A percentile compares a stretch with the other conserved stretches of the same genome.
These are phyloP conservation scores for Ochropleura plecta DNA, from an alignment of 2,888 invertebrate genomes.

Conservation along the genomic window DNA sequence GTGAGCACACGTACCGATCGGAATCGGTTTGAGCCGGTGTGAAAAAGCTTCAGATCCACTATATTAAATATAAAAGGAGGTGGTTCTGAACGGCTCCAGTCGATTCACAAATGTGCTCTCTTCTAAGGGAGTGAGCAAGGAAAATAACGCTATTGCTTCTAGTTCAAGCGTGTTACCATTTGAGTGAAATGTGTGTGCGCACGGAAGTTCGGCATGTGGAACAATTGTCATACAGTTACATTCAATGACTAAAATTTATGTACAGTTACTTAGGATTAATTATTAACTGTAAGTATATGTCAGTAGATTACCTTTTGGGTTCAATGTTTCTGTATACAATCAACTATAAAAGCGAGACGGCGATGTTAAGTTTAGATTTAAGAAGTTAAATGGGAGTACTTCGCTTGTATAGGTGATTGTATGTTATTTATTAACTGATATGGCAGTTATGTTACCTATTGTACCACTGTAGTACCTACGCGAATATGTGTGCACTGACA, in stretches of 20 bases:
- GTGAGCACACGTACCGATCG: not conserved
- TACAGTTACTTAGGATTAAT: slow-evolving; percentile 50
- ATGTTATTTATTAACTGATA: slow-evolving; percentile 10
- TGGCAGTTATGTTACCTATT: slow-evolving; percentile 15
- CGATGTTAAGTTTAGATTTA: not conserved
- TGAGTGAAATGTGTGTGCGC: slow-evolving; percentile 17
- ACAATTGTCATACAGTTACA: slow-evolving; percentile 26
- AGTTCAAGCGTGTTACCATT: slow-evolving; percentile 2
- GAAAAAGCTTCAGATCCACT: not conserved
- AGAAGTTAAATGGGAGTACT: not conserved
- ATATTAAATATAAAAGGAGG: not conserved
- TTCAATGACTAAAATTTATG: slow-evolving; percentile 31
- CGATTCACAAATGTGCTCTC: not conserved
- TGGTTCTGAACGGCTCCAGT: not conserved
- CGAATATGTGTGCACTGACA: slow-evolving; percentile 24
- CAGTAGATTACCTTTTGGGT: slow-evolving; percentile 40
- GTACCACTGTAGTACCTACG: slow-evolving; percentile 7
- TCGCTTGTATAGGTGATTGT: slow-evolving; percentile 27
- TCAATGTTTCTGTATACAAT: slow-evolving; percentile 29
- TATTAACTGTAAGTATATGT: slow-evolving; percentile 46
- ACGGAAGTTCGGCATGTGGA: slow-evolving; percentile 43
- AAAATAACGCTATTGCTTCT: not conserved
- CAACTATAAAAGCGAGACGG: slow-evolving; percentile 19
- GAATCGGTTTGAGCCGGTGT: not conserved
- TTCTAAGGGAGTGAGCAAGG: not conserved